Percentiles rank a stretch among this genome's conserved stretches.
Evolutionary conservation across 2,113 vertebrate species (phyloP).

Genomic region (Sigmodon hispidus): DNA sequence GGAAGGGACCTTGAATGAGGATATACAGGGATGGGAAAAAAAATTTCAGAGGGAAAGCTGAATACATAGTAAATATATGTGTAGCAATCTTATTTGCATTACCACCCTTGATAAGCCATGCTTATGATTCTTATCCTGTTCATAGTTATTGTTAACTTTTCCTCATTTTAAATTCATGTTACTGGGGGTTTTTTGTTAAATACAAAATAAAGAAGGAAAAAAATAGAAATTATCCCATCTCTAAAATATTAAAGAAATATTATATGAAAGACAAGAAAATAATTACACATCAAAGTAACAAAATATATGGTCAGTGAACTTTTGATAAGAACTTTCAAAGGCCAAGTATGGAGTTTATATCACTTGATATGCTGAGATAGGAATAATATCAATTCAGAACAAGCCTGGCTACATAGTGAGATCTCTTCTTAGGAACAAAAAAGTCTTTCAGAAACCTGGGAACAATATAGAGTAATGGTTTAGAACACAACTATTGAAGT

Average conservation of each 20-base stretch:
- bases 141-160: too few relatives aligned
- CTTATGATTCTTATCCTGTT: too few relatives aligned
- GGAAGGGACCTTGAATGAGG: too few relatives aligned
- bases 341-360: background rate
- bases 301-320: background rate
- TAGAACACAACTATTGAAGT: conserved; percentile 45
- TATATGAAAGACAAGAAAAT: conserved; percentile 2
- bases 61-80: too few relatives aligned
- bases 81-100: too few relatives aligned
- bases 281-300: conserved; percentile 19
- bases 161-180: too few relatives aligned
- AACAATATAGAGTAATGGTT: background rate
- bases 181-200: too few relatives aligned
- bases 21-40: too few relatives aligned
- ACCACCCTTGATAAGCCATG: too few relatives aligned
- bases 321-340: background rate
- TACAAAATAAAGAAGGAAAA: too few relatives aligned
- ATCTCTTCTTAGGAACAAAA: background rate
- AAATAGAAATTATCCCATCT: background rate
- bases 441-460: conserved; percentile 7
- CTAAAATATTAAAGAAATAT: background rate
- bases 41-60: too few relatives aligned
- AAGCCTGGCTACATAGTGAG: background rate
- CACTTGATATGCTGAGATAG: background rate
- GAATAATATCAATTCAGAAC: background rate